Evolutionary conservation across 2,113 vertebrate genomes (phyloP).

Genomic region (Entelurus aequoreus): DNA sequence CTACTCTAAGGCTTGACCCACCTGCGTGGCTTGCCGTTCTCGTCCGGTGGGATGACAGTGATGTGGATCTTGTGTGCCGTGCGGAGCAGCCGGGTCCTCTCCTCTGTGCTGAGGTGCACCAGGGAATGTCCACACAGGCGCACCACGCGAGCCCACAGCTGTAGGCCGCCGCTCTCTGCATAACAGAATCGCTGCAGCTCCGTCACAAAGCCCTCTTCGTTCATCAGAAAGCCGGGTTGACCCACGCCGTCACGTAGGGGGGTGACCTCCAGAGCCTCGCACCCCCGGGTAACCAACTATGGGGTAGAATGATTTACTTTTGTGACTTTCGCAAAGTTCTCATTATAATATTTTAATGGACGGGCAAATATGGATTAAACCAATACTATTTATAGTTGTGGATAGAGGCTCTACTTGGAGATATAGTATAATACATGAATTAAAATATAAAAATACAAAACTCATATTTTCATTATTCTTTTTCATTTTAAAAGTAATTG

Average conservation of each 20-base stretch:
- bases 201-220: conserved; percentile 82
- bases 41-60: conserved; percentile 85
- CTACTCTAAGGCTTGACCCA: conserved; percentile 44
- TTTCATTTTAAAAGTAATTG: neutral
- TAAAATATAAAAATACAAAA: no score
- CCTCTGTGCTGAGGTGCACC: conserved; percentile 71
- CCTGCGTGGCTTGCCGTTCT: conserved; percentile 86
- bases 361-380: neutral
- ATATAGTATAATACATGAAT: no score
- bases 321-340: no score
- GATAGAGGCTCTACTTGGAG: no score
- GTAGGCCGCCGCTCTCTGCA: conserved; percentile 81
- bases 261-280: conserved; percentile 82
- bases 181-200: conserved; percentile 86
- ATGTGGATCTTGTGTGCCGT: conserved; percentile 83
- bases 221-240: conserved; percentile 84
- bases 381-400: no score
- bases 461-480: neutral
- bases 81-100: conserved; percentile 74
- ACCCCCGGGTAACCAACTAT: conserved; percentile 84
- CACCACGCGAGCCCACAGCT: conserved; percentile 81
- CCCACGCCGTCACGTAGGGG: conserved; percentile 81
- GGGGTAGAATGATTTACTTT: neutral
- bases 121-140: conserved; percentile 79
- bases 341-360: neutral